phyloP scores from a whole-genome alignment of 2,113 vertebrate genomes.

The Lichenostomus cassidix region DNA sequence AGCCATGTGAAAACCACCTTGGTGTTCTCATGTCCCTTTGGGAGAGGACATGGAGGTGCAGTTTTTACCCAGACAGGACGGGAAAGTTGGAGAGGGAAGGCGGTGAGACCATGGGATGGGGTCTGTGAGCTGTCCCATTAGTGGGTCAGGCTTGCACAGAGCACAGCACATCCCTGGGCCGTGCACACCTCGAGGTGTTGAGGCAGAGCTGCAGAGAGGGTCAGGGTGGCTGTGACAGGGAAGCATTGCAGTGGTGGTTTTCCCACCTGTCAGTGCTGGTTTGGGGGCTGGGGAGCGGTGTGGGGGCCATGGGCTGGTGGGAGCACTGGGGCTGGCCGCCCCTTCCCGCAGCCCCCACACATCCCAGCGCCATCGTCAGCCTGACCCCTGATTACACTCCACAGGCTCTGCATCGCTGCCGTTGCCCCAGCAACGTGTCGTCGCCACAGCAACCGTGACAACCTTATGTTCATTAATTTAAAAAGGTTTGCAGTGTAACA shows the following conservation, averaged over 20 bases:
- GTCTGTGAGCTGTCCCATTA: rapidly evolving
- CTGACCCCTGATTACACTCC: constrained; percentile 65
- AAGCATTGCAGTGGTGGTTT: rapidly evolving
- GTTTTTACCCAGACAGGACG: rapidly evolving
- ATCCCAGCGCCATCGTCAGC: not conserved
- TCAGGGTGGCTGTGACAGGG: rapidly evolving
- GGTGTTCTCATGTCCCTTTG: not conserved
- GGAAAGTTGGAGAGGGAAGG: not conserved
- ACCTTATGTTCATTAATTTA: constrained; percentile 74
- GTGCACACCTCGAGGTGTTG: rapidly evolving
- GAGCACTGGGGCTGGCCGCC: not conserved
- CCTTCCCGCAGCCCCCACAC: not conserved
- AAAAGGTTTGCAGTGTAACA: constrained; percentile 65
- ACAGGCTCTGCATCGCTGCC: constrained; percentile 46
- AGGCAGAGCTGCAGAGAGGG: rapidly evolving
- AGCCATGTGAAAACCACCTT: not conserved
- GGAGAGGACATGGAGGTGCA: not conserved
- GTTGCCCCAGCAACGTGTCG: constrained; percentile 62
- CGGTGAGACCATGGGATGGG: rapidly evolving
- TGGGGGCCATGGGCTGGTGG: not conserved
- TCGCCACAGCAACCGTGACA: constrained; percentile 69
- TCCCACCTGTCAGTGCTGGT: rapidly evolving
- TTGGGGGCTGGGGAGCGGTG: not conserved
- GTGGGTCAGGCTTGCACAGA: rapidly evolving
- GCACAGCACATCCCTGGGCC: rapidly evolving